These are phyloP conservation scores for Pissodes strobi DNA, from an alignment of 1,140 invertebrate species.

Conservation along the genomic window DNA sequence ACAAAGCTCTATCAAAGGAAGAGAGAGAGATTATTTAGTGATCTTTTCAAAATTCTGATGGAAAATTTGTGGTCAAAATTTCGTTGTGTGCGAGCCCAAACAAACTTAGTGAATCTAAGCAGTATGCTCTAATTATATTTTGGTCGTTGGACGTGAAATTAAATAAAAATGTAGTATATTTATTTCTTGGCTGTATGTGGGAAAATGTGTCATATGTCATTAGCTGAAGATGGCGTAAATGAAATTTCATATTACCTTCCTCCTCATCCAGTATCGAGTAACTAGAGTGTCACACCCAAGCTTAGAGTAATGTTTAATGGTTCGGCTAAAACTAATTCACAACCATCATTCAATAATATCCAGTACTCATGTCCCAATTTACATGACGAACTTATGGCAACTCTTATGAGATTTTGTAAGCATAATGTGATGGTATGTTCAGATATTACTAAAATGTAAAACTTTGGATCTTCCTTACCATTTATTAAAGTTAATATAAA, in stretches of 20 bases:
- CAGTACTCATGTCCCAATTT: neutral
- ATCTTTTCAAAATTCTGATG: neutral
- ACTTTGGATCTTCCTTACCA: no score
- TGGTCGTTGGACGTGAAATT: neutral
- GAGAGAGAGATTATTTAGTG: neutral
- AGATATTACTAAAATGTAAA: conserved; percentile 16
- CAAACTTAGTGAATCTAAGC: neutral
- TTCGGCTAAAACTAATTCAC: neutral
- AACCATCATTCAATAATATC: neutral
- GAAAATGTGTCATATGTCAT: neutral
- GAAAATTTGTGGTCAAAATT: neutral
- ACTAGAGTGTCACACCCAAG: neutral
- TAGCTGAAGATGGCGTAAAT: no score
- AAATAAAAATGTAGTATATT: neutral
- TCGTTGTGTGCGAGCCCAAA: neutral
- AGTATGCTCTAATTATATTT: neutral
- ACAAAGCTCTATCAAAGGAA: neutral
- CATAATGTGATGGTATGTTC: neutral
- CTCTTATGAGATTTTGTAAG: conserved; percentile 4
- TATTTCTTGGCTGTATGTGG: no score
- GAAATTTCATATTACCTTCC: no score
- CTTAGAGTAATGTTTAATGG: conserved; percentile 1
- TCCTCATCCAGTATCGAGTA: no score
- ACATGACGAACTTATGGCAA: conserved; percentile 1
- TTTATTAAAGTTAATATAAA: no score